phyloP scores from a whole-genome alignment of 2,797 vertebrate genomes.

The Fundulus diaphanus region DNA sequence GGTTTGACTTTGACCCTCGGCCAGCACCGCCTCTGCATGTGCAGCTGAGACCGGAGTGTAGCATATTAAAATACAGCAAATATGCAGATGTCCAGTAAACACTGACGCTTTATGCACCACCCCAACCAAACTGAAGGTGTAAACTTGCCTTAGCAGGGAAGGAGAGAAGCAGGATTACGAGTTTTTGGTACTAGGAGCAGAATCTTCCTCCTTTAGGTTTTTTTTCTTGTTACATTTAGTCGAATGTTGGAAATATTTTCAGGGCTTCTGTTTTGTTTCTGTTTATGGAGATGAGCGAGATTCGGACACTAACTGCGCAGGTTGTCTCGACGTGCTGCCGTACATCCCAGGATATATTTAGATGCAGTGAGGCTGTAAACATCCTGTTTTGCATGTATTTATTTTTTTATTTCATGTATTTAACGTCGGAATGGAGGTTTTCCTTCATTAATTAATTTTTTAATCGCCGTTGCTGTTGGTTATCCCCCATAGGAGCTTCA shows the following conservation, averaged over 20 bases:
- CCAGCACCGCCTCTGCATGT: slow-evolving; percentile 56
- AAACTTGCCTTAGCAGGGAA: slow-evolving; percentile 77
- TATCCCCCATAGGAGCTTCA: slow-evolving; percentile 4
- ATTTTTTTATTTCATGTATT: not conserved
- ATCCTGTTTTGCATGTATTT: not conserved
- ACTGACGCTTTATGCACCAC: slow-evolving; percentile 78
- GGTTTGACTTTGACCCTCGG: slow-evolving; percentile 25
- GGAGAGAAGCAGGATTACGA: slow-evolving; percentile 63
- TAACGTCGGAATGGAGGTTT: slow-evolving; percentile 33
- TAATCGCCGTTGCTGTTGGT: not conserved
- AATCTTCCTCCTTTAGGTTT: slow-evolving; percentile 75
- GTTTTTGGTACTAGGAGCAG: slow-evolving; percentile 81
- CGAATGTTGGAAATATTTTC: slow-evolving; percentile 70
- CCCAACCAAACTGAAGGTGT: slow-evolving; percentile 69
- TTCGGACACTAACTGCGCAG: slow-evolving; percentile 34
- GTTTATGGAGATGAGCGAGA: slow-evolving; percentile 24
- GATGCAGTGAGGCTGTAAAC: slow-evolving; percentile 21
- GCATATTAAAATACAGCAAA: slow-evolving; percentile 62
- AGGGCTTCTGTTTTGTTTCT: slow-evolving; percentile 62
- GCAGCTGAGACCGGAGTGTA: slow-evolving; percentile 57
- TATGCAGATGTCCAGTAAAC: slow-evolving; percentile 67
- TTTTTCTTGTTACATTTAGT: slow-evolving; percentile 70
- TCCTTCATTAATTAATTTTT: slow-evolving; percentile 9
- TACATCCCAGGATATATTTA: slow-evolving; percentile 33
- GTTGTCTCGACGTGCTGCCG: slow-evolving; percentile 35